Base-by-base conservation (phyloP, 2,113 vertebrate species). In the Python bivittatus region DNA sequence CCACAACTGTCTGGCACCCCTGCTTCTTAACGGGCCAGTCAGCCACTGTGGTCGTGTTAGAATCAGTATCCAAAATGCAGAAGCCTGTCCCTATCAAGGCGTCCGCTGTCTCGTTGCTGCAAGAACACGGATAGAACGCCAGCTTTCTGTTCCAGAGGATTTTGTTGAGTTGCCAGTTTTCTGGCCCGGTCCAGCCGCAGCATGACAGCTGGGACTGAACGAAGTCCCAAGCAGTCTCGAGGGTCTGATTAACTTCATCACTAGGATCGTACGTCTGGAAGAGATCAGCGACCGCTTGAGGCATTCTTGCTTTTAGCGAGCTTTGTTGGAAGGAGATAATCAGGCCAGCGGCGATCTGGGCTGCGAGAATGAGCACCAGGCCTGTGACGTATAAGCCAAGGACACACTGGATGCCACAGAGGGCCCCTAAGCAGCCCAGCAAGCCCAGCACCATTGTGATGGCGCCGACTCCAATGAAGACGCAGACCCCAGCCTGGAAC, bases 361-460 rank as follows among this genome's bases (percentile, higher is more conserved):
- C 95, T 6, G 98, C 84, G 86, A 99, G 98, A 96, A 99, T 98
- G 87, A 99, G 64, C 95, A 99, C 97, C 91, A 99, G 98, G 96
- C 98, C 98, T 91, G 97, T 96, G 94, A 99, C 98, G 93, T 99
- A 99, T 98, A 99, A 95, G 90, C 98, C 99, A 84, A 99, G 98
- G 91, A 99, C 97, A 92, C 98, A 99, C 90, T 98, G 98, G 94
- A 98, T 96, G 96, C 99, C 99, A 0, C 98, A 99, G 93, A 99
- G 97, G 0, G 99, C 98, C 0, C 99, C 99, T 0, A 99, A 1
- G 92, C 99, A 99, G 84, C 99, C 99, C 92, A 99, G 96, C 97
- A 99, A 98, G 3, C 98, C 98, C 97, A 99, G 97, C 90, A 99
- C 90, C 98, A 99, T 98, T 92, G 99, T 98, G 93, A 99, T 93